Evolutionary conservation across 1,140 invertebrate species (phyloP).

Genomic region (Stratiolaelaps scimitus): DNA sequence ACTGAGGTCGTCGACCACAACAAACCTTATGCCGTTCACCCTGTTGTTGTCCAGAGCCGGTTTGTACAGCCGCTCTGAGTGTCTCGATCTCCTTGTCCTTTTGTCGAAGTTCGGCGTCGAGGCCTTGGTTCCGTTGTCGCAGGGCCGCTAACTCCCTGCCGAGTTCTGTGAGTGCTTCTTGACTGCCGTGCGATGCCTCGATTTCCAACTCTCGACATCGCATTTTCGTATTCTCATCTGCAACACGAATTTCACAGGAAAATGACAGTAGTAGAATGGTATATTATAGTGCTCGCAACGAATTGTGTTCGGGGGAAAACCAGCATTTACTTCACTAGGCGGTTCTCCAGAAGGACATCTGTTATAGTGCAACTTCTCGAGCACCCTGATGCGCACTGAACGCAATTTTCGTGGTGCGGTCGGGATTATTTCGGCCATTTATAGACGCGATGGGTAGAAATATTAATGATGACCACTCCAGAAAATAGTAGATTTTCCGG

Average conservation of each 20-base stretch:
- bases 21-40: constrained; percentile 34
- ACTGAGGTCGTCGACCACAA: constrained; percentile 14
- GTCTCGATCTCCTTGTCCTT: constrained; percentile 58
- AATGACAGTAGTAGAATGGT: no score
- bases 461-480: no score
- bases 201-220: constrained; percentile 37
- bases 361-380: no score
- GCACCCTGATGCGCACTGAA: no score
- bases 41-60: constrained; percentile 33
- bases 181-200: constrained; percentile 46
- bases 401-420: no score
- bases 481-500: no score
- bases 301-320: no score
- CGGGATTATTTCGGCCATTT: no score
- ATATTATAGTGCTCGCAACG: no score
- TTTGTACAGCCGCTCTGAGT: constrained; percentile 35
- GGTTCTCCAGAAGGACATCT: no score
- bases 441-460: no score
- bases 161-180: constrained; percentile 45
- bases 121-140: constrained; percentile 56
- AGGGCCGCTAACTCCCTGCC: constrained; percentile 52
- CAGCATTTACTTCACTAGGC: no score
- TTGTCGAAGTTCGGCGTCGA: constrained; percentile 56
- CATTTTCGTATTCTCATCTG: constrained; percentile 37
- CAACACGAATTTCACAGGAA: constrained; percentile 34